A percentile compares a stretch with the other conserved stretches of the same genome.
phyloP scores from a whole-genome alignment of 2,113 vertebrate genomes.

The Passer montanus region DNA sequence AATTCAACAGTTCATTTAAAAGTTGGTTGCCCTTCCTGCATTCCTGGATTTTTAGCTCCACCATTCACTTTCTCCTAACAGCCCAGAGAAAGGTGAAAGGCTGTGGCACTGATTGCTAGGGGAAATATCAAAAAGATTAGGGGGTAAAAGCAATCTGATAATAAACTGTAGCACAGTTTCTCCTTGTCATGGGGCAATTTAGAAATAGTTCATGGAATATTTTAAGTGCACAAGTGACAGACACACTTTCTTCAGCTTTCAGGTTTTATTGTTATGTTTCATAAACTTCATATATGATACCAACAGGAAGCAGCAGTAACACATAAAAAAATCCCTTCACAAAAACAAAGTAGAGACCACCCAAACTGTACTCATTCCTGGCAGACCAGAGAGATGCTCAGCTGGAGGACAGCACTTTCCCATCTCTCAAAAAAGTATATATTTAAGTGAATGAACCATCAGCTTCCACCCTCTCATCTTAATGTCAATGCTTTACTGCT shows the following conservation, averaged over 20 bases:
- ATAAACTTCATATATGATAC: background rate
- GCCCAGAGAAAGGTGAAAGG: no score
- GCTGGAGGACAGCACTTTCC: background rate
- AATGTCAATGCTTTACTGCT: background rate
- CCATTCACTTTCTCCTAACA: no score
- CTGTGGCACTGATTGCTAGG: no score
- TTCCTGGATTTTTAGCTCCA: no score
- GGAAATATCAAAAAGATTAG: no score
- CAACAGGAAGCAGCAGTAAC: background rate
- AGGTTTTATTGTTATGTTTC: background rate
- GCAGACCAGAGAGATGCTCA: background rate
- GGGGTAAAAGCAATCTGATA: no score
- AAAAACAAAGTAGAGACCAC: background rate
- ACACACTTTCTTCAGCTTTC: background rate
- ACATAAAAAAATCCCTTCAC: background rate
- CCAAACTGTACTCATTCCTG: background rate
- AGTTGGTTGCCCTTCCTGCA: no score
- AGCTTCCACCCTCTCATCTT: slow-evolving; percentile 12
- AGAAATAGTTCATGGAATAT: no score
- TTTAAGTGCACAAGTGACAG: background rate
- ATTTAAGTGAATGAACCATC: slow-evolving; percentile 21
- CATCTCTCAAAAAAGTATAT: background rate
- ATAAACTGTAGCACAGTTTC: no score
- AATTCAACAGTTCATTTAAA: no score
- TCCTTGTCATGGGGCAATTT: no score